Conservation (phyloP, 2,888 invertebrate genomes). For the Smittia aterrima region DNA sequence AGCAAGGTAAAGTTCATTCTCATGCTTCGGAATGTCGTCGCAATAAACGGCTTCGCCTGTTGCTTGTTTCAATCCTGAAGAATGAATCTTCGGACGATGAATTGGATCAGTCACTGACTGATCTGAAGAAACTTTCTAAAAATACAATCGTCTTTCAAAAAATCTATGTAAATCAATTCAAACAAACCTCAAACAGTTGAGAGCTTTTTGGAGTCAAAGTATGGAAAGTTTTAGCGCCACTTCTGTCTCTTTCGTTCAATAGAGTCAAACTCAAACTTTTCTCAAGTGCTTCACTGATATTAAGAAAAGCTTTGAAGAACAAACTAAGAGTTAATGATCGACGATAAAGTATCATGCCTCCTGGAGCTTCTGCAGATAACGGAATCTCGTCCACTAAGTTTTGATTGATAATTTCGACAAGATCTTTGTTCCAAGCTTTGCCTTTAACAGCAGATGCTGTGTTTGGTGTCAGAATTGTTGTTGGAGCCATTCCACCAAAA, state of each 20-base stretch:
- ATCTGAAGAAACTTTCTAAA: constrained; percentile 54
- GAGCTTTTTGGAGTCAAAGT: constrained; percentile 49
- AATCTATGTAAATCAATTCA: constrained; percentile 7
- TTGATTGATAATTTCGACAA: constrained; percentile 62
- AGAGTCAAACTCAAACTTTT: constrained; percentile 45
- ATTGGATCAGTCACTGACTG: constrained; percentile 69
- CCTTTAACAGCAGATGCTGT: constrained; percentile 62
- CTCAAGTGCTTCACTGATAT: constrained; percentile 58
- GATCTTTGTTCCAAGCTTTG: constrained; percentile 62
- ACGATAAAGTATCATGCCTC: constrained; percentile 79
- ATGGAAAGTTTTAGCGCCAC: constrained; percentile 51
- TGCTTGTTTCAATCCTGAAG: constrained; percentile 82
- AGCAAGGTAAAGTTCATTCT: constrained; percentile 76
- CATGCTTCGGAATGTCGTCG: constrained; percentile 78
- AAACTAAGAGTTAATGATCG: constrained; percentile 73
- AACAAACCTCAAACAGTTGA: constrained; percentile 52
- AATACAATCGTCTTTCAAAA: no score
- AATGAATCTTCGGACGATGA: constrained; percentile 77
- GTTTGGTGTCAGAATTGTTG: constrained; percentile 69
- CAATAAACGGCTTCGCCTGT: constrained; percentile 90
- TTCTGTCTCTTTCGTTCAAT: constrained; percentile 50
- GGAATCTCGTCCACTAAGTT: constrained; percentile 72
- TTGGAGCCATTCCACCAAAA: constrained; percentile 94
- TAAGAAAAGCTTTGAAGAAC: constrained; percentile 68
- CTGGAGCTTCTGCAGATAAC: constrained; percentile 73